phyloP scores from a whole-genome alignment of 1,140 invertebrate genomes.

The Nasonia longicornis region DNA sequence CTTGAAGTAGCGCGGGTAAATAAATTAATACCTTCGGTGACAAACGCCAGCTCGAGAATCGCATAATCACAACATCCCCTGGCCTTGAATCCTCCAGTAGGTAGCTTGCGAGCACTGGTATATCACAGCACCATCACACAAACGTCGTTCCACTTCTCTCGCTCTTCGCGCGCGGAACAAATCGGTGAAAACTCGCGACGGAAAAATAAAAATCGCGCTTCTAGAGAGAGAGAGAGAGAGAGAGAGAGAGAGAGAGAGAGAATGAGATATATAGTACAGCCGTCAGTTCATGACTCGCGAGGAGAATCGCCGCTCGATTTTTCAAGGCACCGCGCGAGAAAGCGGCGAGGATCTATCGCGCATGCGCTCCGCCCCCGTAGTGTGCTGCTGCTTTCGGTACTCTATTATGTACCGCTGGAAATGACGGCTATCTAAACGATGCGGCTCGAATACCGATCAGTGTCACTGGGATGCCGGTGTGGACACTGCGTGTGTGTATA shows the following conservation, averaged over 20 bases:
- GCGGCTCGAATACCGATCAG: neutral
- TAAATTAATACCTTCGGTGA: neutral
- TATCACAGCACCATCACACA: neutral
- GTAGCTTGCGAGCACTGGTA: neutral
- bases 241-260: neutral
- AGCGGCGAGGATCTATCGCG: neutral
- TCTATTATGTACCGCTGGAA: neutral
- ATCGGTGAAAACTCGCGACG: slow-evolving; percentile 4
- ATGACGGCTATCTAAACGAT: neutral
- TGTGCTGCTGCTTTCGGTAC: neutral
- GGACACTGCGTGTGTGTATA: neutral
- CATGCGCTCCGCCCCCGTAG: neutral
- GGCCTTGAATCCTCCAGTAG: neutral
- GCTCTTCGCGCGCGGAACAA: neutral
- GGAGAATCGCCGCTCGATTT: neutral
- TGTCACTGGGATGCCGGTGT: neutral
- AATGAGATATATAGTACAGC: neutral
- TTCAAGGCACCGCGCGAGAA: neutral
- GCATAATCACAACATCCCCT: neutral
- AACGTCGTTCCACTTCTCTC: neutral
- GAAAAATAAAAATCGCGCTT: neutral
- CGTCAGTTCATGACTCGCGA: neutral
- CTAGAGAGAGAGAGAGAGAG: neutral
- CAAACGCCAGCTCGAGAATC: neutral
- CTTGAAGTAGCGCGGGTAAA: neutral